Conservation (phyloP, 2,888 invertebrate genomes). For the Ptycholaimellus sp. region DNA sequence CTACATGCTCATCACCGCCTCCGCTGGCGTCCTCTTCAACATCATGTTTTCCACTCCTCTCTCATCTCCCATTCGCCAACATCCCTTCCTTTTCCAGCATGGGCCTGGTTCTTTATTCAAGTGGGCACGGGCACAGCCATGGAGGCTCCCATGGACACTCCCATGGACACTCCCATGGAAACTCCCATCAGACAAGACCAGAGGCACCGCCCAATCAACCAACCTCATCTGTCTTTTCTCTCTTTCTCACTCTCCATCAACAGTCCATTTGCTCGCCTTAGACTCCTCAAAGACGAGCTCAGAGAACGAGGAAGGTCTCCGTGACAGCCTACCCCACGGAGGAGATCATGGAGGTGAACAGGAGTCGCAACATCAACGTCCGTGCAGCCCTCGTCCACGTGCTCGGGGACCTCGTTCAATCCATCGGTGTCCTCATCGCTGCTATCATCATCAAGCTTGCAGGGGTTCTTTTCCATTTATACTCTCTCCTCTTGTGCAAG, state of each 20-base stretch:
- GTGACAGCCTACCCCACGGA: constrained; percentile 5
- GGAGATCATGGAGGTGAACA: constrained; percentile 4
- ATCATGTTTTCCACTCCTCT: constrained; percentile 41
- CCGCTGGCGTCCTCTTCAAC: constrained; percentile 69
- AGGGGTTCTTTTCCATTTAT: not conserved
- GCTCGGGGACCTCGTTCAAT: constrained; percentile 75
- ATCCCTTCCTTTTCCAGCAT: constrained; percentile 3
- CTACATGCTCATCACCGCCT: constrained; percentile 63
- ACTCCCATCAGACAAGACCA: too few relatives aligned
- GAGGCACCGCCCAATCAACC: too few relatives aligned
- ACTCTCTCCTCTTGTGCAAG: not conserved
- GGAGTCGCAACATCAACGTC: constrained; percentile 34
- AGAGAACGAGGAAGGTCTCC: not conserved
- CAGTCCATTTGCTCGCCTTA: too few relatives aligned
- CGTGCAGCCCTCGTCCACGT: constrained; percentile 89
- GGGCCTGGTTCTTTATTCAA: constrained; percentile 2
- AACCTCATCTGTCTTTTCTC: too few relatives aligned
- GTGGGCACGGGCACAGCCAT: constrained; percentile 3
- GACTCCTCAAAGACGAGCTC: too few relatives aligned
- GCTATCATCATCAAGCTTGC: constrained; percentile 50
- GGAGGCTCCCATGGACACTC: too few relatives aligned
- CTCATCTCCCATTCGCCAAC: not conserved
- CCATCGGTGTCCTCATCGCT: constrained; percentile 71
- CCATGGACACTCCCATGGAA: too few relatives aligned
- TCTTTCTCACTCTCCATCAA: too few relatives aligned